Evolutionary conservation across 2,113 vertebrate genomes (phyloP).

Genomic region (Steatornis caripensis): DNA sequence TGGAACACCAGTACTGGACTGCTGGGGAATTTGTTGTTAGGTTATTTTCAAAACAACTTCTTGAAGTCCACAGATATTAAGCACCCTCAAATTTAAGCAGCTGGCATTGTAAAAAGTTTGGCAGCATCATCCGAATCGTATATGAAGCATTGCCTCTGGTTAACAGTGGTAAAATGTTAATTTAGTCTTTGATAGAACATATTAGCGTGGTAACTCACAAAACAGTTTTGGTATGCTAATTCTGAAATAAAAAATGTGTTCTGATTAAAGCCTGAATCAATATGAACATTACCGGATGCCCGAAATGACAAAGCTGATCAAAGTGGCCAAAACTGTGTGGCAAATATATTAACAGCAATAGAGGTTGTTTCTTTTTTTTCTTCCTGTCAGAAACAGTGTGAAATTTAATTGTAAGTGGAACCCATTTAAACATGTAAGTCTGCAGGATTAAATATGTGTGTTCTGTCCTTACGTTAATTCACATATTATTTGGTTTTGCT

Average conservation of each 20-base stretch:
- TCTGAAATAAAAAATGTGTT: conserved; percentile 47
- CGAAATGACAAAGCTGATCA: conserved; percentile 54
- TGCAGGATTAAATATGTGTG: background rate
- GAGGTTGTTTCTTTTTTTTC: background rate
- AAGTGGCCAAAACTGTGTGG: conserved; percentile 22
- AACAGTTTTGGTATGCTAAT: conserved; percentile 63
- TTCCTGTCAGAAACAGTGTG: background rate
- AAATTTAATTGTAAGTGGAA: conserved; percentile 34
- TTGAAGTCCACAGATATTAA: conserved; percentile 2
- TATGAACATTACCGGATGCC: conserved; percentile 48
- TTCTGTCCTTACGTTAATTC: background rate
- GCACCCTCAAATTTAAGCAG: conserved; percentile 40
- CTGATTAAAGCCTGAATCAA: conserved; percentile 60
- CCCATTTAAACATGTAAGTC: background rate
- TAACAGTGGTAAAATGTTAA: conserved; percentile 68
- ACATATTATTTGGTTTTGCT: background rate
- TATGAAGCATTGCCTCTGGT: conserved; percentile 42
- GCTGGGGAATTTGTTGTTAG: background rate
- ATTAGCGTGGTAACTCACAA: conserved; percentile 67
- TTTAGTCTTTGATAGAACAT: conserved; percentile 66
- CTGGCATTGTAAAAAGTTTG: conserved; percentile 41
- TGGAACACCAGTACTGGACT: background rate
- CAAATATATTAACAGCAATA: background rate
- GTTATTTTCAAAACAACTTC: background rate
- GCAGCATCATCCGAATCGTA: conserved; percentile 45